A percentile compares a stretch with the other conserved stretches of the same genome.
Conservation (phyloP, 1,140 invertebrate species). For the Bombus impatiens region DNA sequence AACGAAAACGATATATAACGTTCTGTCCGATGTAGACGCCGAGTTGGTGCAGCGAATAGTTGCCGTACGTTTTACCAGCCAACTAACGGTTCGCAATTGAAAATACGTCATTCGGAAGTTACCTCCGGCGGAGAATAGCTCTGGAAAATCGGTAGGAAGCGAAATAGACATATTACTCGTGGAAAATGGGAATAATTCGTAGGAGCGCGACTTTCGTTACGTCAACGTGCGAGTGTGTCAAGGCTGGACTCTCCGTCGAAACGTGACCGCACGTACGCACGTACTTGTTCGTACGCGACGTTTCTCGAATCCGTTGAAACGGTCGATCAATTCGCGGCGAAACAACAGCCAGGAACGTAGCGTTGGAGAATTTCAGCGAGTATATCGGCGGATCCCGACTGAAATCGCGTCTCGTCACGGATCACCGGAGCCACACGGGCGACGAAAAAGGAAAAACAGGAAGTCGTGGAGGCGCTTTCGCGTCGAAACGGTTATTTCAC, state of each 20-base stretch:
- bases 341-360: not conserved
- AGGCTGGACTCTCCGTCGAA: conserved; percentile 46
- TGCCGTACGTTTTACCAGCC: no score
- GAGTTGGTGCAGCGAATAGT: not conserved
- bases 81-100: no score
- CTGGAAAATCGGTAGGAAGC: no score
- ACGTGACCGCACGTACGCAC: conserved; percentile 15
- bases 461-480: conserved; percentile 38
- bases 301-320: not conserved
- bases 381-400: conserved; percentile 28
- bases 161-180: not conserved
- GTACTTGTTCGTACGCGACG: not conserved
- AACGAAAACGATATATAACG: not conserved
- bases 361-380: not conserved
- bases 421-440: not conserved
- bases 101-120: not conserved
- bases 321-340: not conserved
- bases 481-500: conserved; percentile 40
- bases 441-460: conserved; percentile 45
- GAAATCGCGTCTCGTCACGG: conserved; percentile 35
- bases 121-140: not conserved
- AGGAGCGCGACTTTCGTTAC: conserved; percentile 33
- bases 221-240: conserved; percentile 51
- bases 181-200: not conserved
- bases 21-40: not conserved